Evolutionary conservation across 2,113 vertebrate genomes (phyloP).

Genomic region (Micromys minutus): DNA sequence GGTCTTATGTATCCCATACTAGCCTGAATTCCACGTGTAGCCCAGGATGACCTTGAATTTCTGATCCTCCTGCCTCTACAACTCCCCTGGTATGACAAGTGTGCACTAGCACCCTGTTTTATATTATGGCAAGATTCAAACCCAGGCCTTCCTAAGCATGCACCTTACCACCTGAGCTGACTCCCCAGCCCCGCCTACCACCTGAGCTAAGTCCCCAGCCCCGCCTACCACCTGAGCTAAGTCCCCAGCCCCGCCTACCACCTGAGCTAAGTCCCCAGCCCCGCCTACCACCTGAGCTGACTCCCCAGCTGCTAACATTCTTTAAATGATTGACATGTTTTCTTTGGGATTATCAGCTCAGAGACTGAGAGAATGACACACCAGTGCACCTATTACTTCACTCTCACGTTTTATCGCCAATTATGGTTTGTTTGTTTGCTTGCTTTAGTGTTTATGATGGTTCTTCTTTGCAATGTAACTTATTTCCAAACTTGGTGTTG

Average conservation of each 20-base stretch:
- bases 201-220: neutral
- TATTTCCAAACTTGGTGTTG: neutral
- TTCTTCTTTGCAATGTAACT: constrained; percentile 34
- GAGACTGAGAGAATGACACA: neutral
- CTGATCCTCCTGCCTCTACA: neutral
- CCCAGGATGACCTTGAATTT: neutral
- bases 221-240: neutral
- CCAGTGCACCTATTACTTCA: neutral
- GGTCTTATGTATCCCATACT: neutral
- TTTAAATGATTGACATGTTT: constrained; percentile 31
- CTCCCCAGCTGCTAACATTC: neutral
- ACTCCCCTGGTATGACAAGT: neutral
- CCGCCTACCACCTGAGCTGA: neutral
- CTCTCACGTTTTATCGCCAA: constrained; percentile 20
- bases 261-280: neutral
- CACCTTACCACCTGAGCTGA: neutral
- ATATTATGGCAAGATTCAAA: neutral
- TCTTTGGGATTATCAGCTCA: constrained; percentile 12
- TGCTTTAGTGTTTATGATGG: neutral
- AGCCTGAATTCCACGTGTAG: neutral
- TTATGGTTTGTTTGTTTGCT: constrained; percentile 9
- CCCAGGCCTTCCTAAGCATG: no score
- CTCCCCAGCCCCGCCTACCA: neutral
- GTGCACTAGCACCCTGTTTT: neutral
- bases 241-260: neutral